phyloP scores from a whole-genome alignment of 2,113 vertebrate species.

The Centropus unirufus region DNA sequence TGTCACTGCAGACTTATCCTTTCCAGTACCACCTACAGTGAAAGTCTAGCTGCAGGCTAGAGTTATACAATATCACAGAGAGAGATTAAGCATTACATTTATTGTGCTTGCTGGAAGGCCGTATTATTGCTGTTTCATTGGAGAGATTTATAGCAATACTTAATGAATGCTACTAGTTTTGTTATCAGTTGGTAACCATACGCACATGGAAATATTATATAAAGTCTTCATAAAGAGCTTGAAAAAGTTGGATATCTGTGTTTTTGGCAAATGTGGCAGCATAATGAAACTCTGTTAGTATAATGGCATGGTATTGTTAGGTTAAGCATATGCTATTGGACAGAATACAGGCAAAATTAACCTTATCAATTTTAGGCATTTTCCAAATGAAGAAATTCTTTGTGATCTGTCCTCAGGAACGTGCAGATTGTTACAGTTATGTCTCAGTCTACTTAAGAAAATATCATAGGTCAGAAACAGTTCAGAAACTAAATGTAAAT shows the following conservation, averaged over 20 bases:
- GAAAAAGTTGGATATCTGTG: slow-evolving; percentile 34
- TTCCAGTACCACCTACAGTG: slow-evolving; percentile 30
- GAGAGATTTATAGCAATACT: slow-evolving; percentile 70
- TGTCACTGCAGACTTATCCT: slow-evolving; percentile 43
- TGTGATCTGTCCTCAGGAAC: slow-evolving; percentile 34
- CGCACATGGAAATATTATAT: slow-evolving; percentile 40
- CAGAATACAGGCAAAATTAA: background rate
- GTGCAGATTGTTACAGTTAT: slow-evolving; percentile 26
- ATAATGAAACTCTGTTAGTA: background rate
- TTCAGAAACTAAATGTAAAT: slow-evolving; percentile 41
- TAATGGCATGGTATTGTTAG: slow-evolving; percentile 6
- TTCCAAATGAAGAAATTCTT: slow-evolving; percentile 29
- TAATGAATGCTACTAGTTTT: slow-evolving; percentile 68
- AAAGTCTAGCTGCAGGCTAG: slow-evolving; percentile 44
- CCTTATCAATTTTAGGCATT: slow-evolving; percentile 21
- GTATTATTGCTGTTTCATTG: slow-evolving; percentile 64
- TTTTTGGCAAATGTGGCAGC: slow-evolving; percentile 40
- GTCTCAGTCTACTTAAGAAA: slow-evolving; percentile 48
- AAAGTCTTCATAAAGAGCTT: slow-evolving; percentile 22
- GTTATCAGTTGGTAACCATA: slow-evolving; percentile 63
- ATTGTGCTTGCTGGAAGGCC: slow-evolving; percentile 66
- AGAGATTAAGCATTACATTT: slow-evolving; percentile 71
- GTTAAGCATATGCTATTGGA: background rate
- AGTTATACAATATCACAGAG: slow-evolving; percentile 62
- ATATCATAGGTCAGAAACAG: slow-evolving; percentile 45